Evolutionary conservation across 2,797 vertebrate genomes (phyloP).

Genomic region (Novumbra hubbsi): DNA sequence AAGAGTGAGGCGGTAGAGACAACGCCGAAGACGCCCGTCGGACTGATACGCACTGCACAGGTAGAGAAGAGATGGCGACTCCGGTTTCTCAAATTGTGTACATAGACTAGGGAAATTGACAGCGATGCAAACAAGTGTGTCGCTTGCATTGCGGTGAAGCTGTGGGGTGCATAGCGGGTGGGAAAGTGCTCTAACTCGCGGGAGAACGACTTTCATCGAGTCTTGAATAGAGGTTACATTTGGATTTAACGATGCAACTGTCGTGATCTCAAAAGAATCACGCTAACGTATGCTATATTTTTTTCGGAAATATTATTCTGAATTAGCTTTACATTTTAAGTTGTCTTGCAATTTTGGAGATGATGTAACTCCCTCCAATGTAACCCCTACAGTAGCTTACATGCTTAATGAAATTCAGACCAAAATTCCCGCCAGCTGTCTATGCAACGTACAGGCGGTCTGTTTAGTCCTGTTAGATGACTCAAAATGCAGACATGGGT

Average conservation of each 20-base stretch:
- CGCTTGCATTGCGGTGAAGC: not conserved
- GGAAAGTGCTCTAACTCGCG: constrained; percentile 5
- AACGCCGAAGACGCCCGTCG: constrained; percentile 27
- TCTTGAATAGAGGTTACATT: not conserved
- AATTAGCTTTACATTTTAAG: not conserved
- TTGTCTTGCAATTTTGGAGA: not conserved
- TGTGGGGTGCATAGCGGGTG: not conserved
- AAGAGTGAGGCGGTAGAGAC: constrained; percentile 31
- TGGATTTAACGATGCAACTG: not conserved
- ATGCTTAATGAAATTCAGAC: not conserved
- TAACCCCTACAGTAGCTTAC: not conserved
- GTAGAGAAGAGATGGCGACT: constrained; percentile 10
- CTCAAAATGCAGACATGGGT: not conserved
- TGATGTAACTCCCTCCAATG: not conserved
- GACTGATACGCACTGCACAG: constrained; percentile 38
- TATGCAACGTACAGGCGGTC: not conserved
- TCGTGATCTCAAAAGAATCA: not conserved
- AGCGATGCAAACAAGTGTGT: constrained; percentile 5
- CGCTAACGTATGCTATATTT: not conserved
- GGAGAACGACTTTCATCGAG: not conserved
- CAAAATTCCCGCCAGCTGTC: not conserved
- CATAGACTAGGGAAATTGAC: not conserved
- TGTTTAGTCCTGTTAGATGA: not conserved
- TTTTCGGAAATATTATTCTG: not conserved
- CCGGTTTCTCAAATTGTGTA: not conserved